phyloP scores from a whole-genome alignment of 2,888 invertebrate genomes.

The Smittia aterrima region DNA sequence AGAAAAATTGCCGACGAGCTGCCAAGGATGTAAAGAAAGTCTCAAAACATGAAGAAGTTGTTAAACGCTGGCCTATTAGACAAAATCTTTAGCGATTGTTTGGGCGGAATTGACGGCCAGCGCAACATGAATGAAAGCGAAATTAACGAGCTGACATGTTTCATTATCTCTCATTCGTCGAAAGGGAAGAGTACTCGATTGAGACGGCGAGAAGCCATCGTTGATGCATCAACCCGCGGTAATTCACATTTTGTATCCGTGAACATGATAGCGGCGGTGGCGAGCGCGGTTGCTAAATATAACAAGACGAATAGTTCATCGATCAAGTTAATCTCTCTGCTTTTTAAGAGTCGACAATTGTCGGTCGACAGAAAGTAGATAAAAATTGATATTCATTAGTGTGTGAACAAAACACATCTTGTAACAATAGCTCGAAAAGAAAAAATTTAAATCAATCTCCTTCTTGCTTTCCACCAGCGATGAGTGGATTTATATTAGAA shows the following conservation, averaged over 20 bases:
- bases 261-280: constrained; percentile 3
- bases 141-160: constrained; percentile 26
- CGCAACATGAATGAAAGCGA: constrained; percentile 23
- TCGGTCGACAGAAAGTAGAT: neutral
- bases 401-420: constrained; percentile 12
- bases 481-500: constrained; percentile 42
- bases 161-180: neutral
- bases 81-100: neutral
- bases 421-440: constrained; percentile 1
- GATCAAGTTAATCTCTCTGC: neutral
- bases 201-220: neutral
- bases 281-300: constrained; percentile 4
- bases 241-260: neutral
- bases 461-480: neutral
- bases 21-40: neutral
- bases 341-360: constrained; percentile 19
- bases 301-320: constrained; percentile 2
- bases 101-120: neutral
- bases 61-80: neutral
- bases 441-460: constrained; percentile 32
- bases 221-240: neutral
- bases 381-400: constrained; percentile 12
- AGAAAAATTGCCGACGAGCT: neutral
- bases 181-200: neutral
- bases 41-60: neutral